Percentiles rank a stretch among this genome's conserved stretches.
phyloP scores from a whole-genome alignment of 2,888 invertebrate genomes.

The Sylvicola fuscatus region DNA sequence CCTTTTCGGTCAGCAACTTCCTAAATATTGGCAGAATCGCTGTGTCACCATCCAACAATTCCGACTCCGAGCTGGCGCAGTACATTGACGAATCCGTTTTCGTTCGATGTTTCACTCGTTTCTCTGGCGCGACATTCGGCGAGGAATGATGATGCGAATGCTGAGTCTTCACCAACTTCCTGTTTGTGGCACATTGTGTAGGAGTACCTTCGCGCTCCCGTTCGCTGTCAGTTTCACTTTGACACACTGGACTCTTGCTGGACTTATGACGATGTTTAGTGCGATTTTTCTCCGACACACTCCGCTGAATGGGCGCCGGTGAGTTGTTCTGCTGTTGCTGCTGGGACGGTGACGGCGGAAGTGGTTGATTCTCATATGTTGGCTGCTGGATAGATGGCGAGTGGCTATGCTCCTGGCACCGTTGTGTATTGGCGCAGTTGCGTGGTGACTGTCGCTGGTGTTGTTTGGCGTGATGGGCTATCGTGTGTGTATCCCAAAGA shows the following conservation, averaged over 20 bases:
- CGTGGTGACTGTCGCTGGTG: constrained; percentile 24
- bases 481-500: constrained; percentile 42
- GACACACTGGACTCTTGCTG: constrained; percentile 29
- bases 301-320: constrained; percentile 34
- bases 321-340: constrained; percentile 5
- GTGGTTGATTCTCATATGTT: constrained; percentile 12
- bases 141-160: constrained; percentile 36
- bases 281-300: constrained; percentile 41
- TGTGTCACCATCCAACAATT: constrained; percentile 49
- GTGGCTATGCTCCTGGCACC: constrained; percentile 24
- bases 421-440: constrained; percentile 21
- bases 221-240: constrained; percentile 31
- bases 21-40: constrained; percentile 83
- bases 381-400: constrained; percentile 17
- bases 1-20: constrained; percentile 69
- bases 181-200: constrained; percentile 17
- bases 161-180: constrained; percentile 16
- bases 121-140: constrained; percentile 35
- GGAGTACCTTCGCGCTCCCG: constrained; percentile 19
- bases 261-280: constrained; percentile 29
- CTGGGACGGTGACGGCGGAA: background rate
- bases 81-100: constrained; percentile 32
- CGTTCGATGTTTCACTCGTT: constrained; percentile 17
- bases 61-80: constrained; percentile 65
- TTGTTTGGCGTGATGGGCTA: constrained; percentile 28